phyloP scores from a whole-genome alignment of 1,140 invertebrate species.

The Asobara japonica region DNA sequence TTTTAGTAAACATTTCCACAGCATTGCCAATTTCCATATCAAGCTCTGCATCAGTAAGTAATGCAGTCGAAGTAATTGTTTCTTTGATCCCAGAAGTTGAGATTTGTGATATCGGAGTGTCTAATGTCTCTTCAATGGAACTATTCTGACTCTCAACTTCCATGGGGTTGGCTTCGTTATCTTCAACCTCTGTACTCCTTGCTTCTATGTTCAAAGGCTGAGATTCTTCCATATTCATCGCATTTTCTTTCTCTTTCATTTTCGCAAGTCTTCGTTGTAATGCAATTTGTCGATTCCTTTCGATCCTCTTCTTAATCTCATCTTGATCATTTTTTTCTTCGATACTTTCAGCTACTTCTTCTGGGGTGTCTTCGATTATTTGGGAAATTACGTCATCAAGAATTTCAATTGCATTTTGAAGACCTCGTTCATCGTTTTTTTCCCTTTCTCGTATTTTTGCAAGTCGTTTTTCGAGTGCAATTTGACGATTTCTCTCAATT shows the following conservation, averaged over 20 bases:
- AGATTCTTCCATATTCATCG: background rate
- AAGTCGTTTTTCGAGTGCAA: conserved; percentile 48
- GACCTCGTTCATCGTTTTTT: background rate
- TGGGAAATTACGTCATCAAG: background rate
- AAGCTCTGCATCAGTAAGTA: conserved; percentile 31
- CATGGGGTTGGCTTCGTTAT: no score
- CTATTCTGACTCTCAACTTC: no score
- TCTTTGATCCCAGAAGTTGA: background rate
- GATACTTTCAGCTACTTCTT: background rate
- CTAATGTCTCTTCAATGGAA: background rate
- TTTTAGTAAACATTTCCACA: conserved; percentile 28
- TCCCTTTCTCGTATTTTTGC: conserved; percentile 39
- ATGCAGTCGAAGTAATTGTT: background rate
- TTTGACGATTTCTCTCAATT: conserved; percentile 49
- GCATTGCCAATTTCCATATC: conserved; percentile 30
- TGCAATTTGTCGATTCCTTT: conserved; percentile 49
- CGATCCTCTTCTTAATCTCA: conserved; percentile 30
- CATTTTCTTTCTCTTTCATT: conserved; percentile 30
- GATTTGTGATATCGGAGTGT: background rate
- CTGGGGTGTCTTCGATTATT: background rate
- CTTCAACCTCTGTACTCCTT: no score
- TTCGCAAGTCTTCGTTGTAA: conserved; percentile 46
- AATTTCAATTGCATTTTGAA: background rate
- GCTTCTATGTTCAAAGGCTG: background rate
- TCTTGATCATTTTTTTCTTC: conserved; percentile 5